Base-by-base conservation (phyloP, 2,888 invertebrate genomes). In the Hirtodrosophila trivittata region DNA sequence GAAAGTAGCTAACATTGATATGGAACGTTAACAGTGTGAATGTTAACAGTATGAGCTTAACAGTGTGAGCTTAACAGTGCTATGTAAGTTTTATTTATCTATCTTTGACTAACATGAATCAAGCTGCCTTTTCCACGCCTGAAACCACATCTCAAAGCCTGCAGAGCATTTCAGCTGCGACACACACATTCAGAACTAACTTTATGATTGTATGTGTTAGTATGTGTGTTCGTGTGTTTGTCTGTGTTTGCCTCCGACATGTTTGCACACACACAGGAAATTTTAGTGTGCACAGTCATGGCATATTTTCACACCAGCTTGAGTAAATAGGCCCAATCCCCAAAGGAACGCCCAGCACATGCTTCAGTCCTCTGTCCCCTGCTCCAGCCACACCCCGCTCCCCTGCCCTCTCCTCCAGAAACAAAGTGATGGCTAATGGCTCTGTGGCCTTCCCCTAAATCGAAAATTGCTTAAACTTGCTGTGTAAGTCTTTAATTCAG, bases 291-390 rank as follows among this genome's bases (percentile, higher is more conserved):
- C 54, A 51, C 35, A 69, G 50, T 38, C 41, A 28, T 66, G 62
- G 52, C 42, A 71, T 57, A 71, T 71, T 66, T 70, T 70, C 66
- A 71, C 66, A 70, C 70, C 63, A 55, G 46, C 63, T 70, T 70
- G 54, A 57, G 70, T 57, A 66, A 70, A 70, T 62, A 57, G 56
- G 50, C 42, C 12, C 50, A 28, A 42, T n/a, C 42, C 18, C 35
- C 28, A 38, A 25, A 2, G 28, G 9, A 28, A 28, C 28, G 21
- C 21, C 13, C 1, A 12, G 18, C 37, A 21, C 16, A 6, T 14
- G 12, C 16, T 57, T 21, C 1, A 28, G 25, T 6, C 25, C 28
- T 9, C 7, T 9, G 5, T 5, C 28, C 7, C n/a, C n/a, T n/a
- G 9, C 18, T 21, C 25, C 45, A n/a, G 25, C 9, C 14, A 25